Conservation (phyloP, 1,140 invertebrate species). For the Linepithema humile region DNA sequence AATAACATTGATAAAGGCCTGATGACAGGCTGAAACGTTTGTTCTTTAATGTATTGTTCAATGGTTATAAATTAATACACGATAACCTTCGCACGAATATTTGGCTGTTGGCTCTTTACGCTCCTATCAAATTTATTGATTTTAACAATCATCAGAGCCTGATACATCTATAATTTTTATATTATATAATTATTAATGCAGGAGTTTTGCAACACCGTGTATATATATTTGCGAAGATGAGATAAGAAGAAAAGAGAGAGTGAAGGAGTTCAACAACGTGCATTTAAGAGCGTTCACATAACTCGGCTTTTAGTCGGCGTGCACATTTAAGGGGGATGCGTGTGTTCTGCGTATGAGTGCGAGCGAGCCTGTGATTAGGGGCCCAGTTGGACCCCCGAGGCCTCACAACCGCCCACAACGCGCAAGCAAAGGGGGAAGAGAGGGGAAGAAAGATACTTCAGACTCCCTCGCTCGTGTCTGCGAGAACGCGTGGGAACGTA, state of each 20-base stretch:
- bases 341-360: conserved; percentile 66
- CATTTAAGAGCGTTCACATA: conserved; percentile 72
- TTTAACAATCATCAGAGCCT: too few relatives aligned
- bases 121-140: too few relatives aligned
- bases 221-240: not conserved
- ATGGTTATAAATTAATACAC: too few relatives aligned
- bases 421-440: conserved; percentile 55
- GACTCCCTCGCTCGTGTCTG: conserved; percentile 47
- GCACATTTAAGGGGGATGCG: conserved; percentile 70
- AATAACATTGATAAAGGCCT: too few relatives aligned
- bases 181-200: too few relatives aligned
- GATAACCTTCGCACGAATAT: too few relatives aligned
- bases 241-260: not conserved
- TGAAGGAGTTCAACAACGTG: conserved; percentile 62
- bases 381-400: conserved; percentile 69
- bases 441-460: conserved; percentile 44
- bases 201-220: not conserved
- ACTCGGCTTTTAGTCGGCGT: conserved; percentile 67
- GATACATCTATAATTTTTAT: not conserved
- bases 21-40: too few relatives aligned
- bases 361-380: conserved; percentile 82
- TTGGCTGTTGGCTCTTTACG: too few relatives aligned
- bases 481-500: conserved; percentile 81
- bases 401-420: conserved; percentile 81
- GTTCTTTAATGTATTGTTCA: too few relatives aligned